Conservation (phyloP, 2,888 invertebrate species). For the Pterostichus madidus region DNA sequence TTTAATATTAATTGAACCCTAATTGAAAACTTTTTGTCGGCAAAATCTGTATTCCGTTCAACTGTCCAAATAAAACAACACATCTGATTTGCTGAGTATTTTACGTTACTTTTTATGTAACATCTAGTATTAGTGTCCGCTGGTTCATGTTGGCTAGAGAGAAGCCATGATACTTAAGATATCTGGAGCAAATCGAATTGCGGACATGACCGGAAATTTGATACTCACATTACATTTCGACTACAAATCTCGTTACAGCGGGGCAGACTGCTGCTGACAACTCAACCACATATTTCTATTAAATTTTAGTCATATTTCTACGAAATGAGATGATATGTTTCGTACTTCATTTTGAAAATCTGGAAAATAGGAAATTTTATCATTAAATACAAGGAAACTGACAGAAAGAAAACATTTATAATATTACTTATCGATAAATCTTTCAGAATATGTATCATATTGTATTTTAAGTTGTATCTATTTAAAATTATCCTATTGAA, state of each 20-base stretch:
- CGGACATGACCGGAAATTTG: constrained; percentile 46
- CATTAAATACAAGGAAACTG: not conserved
- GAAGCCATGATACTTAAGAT: constrained; percentile 23
- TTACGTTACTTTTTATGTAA: constrained; percentile 22
- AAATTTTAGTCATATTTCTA: not conserved
- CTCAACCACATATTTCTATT: constrained; percentile 28
- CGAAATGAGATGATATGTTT: not conserved
- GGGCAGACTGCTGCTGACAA: constrained; percentile 18
- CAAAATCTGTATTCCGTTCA: constrained; percentile 16
- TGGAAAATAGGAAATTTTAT: not conserved
- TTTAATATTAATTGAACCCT: no score
- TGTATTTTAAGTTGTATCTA: not conserved
- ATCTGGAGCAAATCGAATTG: constrained; percentile 39
- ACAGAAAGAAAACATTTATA: not conserved
- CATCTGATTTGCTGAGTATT: constrained; percentile 35
- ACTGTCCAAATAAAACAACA: constrained; percentile 12
- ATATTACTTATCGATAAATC: no score
- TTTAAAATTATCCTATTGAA: not conserved
- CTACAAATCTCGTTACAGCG: constrained; percentile 2
- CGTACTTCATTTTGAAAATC: not conserved
- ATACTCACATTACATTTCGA: constrained; percentile 35
- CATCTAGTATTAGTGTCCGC: not conserved
- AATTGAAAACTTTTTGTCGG: not conserved
- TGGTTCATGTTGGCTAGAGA: not conserved
- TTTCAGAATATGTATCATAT: not conserved